Evolutionary conservation across 2,888 invertebrate species (phyloP).

Genomic region (Ennomos erosarius): DNA sequence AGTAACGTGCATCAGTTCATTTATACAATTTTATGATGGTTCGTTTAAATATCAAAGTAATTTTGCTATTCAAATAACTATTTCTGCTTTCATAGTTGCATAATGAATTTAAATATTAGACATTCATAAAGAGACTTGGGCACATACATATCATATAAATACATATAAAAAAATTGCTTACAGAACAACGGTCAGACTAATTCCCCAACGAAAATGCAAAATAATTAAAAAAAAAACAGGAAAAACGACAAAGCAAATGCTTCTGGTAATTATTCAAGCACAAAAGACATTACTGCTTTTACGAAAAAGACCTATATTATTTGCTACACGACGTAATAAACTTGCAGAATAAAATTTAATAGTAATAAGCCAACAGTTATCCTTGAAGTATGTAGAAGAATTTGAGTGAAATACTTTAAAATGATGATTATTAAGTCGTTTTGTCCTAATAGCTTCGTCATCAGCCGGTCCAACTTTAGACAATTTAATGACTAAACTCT

Average conservation of each 20-base stretch:
- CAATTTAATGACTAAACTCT: conserved; percentile 11
- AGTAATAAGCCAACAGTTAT: background rate
- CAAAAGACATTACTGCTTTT: conserved; percentile 2
- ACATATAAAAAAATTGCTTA: too few species aligned
- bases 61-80: too few species aligned
- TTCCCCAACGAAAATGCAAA: background rate
- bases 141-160: too few species aligned
- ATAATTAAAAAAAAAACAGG: conserved; percentile 5
- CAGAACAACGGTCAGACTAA: background rate
- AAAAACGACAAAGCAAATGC: conserved; percentile 2
- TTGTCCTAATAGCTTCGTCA: background rate
- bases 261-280: conserved; percentile 21
- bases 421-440: background rate
- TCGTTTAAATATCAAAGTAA: too few species aligned
- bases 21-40: too few species aligned
- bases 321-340: conserved; percentile 3
- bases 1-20: too few species aligned
- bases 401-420: background rate
- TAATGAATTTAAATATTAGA: too few species aligned
- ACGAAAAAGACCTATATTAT: conserved; percentile 9
- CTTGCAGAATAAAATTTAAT: background rate
- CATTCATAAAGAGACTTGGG: too few species aligned
- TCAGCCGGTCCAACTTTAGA: conserved; percentile 10
- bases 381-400: background rate
- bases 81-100: too few species aligned